phyloP scores from a whole-genome alignment of 1,140 invertebrate species.

The Caligus rogercresseyi region DNA sequence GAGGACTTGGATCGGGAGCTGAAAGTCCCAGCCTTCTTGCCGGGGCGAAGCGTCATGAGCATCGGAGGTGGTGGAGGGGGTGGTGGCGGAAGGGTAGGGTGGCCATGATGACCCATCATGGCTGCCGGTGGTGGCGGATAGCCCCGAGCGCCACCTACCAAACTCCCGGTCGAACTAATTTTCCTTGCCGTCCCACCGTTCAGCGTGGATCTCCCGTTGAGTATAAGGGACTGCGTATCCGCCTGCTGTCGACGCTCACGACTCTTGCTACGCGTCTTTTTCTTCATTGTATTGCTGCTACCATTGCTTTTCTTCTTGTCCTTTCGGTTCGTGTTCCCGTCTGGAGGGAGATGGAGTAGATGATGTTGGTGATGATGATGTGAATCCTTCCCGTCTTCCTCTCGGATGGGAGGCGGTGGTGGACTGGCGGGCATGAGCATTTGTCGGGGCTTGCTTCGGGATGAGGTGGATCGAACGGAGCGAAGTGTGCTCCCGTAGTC shows the following conservation, averaged over 20 bases:
- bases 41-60: constrained; percentile 24
- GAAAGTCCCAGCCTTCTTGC: constrained; percentile 12
- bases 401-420: constrained; percentile 53
- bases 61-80: constrained; percentile 23
- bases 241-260: neutral
- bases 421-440: constrained; percentile 52
- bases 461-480: constrained; percentile 36
- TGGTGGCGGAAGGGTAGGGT: constrained; percentile 22
- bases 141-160: constrained; percentile 16
- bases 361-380: too few relatives aligned
- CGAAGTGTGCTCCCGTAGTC: constrained; percentile 46
- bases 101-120: constrained; percentile 20
- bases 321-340: constrained; percentile 29
- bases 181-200: constrained; percentile 22
- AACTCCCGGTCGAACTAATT: constrained; percentile 20
- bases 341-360: too few relatives aligned
- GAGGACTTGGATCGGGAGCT: constrained; percentile 24
- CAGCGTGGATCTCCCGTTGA: constrained; percentile 23
- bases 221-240: neutral
- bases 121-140: constrained; percentile 20
- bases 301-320: constrained; percentile 34
- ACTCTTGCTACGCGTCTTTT: neutral
- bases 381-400: constrained; percentile 32
- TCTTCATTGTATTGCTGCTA: constrained; percentile 24
- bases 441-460: constrained; percentile 45